Evolutionary conservation across 1,140 invertebrate genomes (phyloP), one percentile per base, ranked within the genome.

Genomic region (Battus philenor): DNA sequence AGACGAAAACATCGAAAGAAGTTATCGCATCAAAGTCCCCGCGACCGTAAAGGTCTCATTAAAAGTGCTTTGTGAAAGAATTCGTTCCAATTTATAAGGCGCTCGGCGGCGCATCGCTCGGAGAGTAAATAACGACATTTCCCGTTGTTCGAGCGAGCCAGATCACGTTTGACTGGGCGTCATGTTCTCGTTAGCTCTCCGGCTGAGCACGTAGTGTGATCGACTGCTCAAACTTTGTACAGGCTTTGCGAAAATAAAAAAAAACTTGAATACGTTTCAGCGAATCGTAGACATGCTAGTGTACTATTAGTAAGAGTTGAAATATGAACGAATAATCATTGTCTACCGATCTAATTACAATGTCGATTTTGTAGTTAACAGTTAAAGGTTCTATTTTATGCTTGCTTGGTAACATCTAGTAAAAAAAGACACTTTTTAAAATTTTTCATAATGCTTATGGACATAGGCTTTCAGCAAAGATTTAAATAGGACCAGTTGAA

Each of bases 1-100:
- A 69, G 66, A 74, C 60, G 70, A 80, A 79, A 79, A 77, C 79
- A 80, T 77, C 68, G 68, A 78, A 79, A 83, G 79, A 80, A 81
- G 68, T 78, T 81, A 75, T 81, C 69, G 68, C 72, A 77, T 72
- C 72, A 74, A 76, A 81, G 69, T 71, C 70, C 68, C 58, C 47
- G 58, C 59, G 61, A 54, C 59, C 56, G 69, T 68, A 69, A 74
- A 81, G 73, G 68, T 73, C 76, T 84, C 76, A 82, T 82, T 82
- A 84, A 75, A 81, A 82, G 59, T 77, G 70, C 78, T 80, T 75
- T 75, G 78, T 72, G 68, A 68, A 66, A 69, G 72, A 77, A 77
- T 79, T 79, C 71, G 48, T 29, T 68, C 56, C 73, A 80, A 75
- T 84, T 80, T 81, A 79, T 79, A 72, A 71, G 66, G 67, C 65